A percentile compares a stretch with the other conserved stretches of the same genome.
phyloP scores from a whole-genome alignment of 2,113 vertebrate genomes.

The Notarius quadriscutis region DNA sequence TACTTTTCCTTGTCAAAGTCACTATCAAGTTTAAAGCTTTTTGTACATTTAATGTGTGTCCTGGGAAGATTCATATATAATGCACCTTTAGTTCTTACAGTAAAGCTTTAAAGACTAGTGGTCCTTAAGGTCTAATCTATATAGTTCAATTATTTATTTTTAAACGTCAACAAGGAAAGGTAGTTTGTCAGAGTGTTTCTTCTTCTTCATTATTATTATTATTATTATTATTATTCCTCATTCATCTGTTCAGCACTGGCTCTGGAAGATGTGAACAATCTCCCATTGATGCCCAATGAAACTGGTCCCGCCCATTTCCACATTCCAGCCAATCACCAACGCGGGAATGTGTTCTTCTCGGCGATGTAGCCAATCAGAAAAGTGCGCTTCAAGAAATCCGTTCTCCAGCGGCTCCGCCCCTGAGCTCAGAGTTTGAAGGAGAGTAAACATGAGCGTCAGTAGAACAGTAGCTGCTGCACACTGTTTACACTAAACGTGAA shows the following conservation, averaged over 20 bases:
- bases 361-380: conserved; percentile 42
- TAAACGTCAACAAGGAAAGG: not conserved
- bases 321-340: conserved; percentile 59
- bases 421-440: conserved; percentile 15
- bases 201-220: not conserved
- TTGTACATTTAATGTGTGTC: not conserved
- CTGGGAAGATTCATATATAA: not conserved
- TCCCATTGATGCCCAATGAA: not conserved
- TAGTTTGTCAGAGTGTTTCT: not conserved
- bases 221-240: not conserved
- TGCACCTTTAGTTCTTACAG: not conserved
- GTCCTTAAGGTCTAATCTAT: not conserved
- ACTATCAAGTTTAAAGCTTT: not conserved
- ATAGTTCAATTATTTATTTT: not conserved
- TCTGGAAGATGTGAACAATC: not conserved
- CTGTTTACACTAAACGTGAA: conserved; percentile 1
- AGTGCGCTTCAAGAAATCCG: conserved; percentile 44
- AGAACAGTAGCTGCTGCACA: not conserved
- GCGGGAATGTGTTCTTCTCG: not conserved
- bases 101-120: not conserved
- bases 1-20: not conserved
- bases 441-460: conserved; percentile 43
- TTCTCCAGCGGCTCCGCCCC: conserved; percentile 64
- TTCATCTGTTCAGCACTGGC: not conserved
- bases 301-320: conserved; percentile 22